A percentile compares a stretch with the other conserved stretches of the same genome.
phyloP scores from a whole-genome alignment of 1,140 invertebrate species.

The Drosophila pectinifera region DNA sequence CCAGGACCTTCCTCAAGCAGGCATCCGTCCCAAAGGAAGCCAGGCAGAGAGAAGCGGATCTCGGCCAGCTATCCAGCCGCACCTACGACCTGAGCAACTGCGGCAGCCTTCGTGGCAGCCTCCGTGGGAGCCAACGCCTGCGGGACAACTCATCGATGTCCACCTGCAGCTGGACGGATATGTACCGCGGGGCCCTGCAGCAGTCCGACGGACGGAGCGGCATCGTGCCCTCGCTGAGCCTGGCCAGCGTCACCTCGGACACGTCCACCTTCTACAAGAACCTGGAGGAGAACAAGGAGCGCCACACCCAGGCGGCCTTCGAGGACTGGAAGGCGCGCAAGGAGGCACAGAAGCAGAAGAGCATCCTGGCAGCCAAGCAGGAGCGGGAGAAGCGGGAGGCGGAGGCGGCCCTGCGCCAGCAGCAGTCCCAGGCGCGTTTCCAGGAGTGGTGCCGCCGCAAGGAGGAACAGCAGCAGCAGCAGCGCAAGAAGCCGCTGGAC shows the following conservation, averaged over 20 bases:
- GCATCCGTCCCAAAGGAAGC: neutral
- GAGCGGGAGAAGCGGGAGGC: slow-evolving; percentile 41
- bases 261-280: slow-evolving; percentile 56
- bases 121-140: slow-evolving; percentile 2
- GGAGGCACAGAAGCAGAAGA: slow-evolving; percentile 52
- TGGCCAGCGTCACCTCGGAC: slow-evolving; percentile 33
- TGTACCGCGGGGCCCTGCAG: slow-evolving; percentile 54
- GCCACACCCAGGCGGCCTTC: slow-evolving; percentile 23
- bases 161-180: slow-evolving; percentile 61
- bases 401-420: slow-evolving; percentile 48
- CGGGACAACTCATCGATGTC: slow-evolving; percentile 52
- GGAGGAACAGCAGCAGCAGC: slow-evolving; percentile 26
- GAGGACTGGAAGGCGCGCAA: slow-evolving; percentile 61
- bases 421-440: slow-evolving; percentile 47
- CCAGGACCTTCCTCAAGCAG: neutral
- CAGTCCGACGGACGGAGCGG: slow-evolving; percentile 41
- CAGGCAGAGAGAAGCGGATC: neutral
- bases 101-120: slow-evolving; percentile 1
- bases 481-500: slow-evolving; percentile 11
- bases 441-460: slow-evolving; percentile 53
- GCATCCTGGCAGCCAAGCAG: slow-evolving; percentile 36
- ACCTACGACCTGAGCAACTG: slow-evolving; percentile 39
- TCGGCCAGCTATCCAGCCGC: slow-evolving; percentile 46
- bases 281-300: slow-evolving; percentile 44
- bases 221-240: slow-evolving; percentile 49